Conservation (phyloP, 2,113 vertebrate species). For the Sylvia atricapilla region DNA sequence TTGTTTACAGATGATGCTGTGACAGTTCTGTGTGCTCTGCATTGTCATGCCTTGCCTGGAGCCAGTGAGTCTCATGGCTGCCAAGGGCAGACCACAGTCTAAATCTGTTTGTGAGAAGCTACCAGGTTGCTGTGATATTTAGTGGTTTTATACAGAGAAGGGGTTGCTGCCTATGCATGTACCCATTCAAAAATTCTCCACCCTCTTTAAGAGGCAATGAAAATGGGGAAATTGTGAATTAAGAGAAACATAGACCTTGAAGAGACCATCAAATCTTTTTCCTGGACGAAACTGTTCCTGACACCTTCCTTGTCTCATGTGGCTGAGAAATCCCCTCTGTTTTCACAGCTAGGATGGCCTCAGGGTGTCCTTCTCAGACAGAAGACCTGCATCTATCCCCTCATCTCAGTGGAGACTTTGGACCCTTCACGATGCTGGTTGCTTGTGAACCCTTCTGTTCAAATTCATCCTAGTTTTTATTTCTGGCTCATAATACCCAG, state of each 20-base stretch:
- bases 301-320: not conserved
- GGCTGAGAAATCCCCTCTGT: not conserved
- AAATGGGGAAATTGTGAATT: not conserved
- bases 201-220: not conserved
- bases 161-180: not conserved
- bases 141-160: not conserved
- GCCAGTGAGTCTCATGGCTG: not conserved
- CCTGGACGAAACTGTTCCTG: not conserved
- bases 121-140: not conserved
- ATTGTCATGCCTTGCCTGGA: not conserved
- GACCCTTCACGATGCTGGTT: not conserved
- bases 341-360: not conserved
- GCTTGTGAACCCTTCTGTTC: not conserved
- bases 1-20: not conserved
- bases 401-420: fast-evolving
- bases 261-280: not conserved
- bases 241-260: not conserved
- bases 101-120: not conserved
- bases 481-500: not conserved
- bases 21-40: not conserved
- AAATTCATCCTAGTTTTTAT: not conserved
- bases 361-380: not conserved
- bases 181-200: not conserved
- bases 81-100: not conserved
- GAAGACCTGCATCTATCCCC: not conserved